Evolutionary conservation across 2,888 invertebrate genomes (phyloP), one percentile per base, ranked within the genome.

Genomic region (Eurois occulta): DNA sequence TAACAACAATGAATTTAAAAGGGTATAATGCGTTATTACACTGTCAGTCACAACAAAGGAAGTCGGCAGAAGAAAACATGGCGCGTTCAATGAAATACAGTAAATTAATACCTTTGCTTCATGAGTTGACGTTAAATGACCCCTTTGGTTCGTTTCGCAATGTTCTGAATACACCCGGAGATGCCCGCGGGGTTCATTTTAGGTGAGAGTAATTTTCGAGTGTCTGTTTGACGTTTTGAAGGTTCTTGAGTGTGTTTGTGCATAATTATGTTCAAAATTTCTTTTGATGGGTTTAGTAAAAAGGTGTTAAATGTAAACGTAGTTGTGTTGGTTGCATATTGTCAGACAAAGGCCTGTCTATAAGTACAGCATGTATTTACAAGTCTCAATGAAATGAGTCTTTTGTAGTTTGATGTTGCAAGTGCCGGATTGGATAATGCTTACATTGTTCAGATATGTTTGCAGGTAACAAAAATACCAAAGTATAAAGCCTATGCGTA

Each of bases 31-130:
- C 81, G 60, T 87, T 84, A 87, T 79, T 85, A 80, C 72, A 74
- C 82, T 86, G 88, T 86, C 78, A 78, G 81, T 76, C 77, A 66
- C 78, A 75, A 88, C 86, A 86, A 88, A 85, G 80, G 78, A 74
- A 72, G 77, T 80, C 75, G 52, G 83, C 78, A 80, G 79, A 84
- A 81, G 81, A 83, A 83, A 81, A 80, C 75, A 78, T 81, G 78
- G 78, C 68, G 76, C 81, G 77, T 72, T 80, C 85, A 86, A 85
- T 91, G 87, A 91, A 89, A 90, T 88, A 90, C 87, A 78, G 87
- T 83, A 89, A 92, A 93, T 92, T 88, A 91, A 91, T 92, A 89
- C 91, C 87, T 92, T 91, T 87, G 88, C 81, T 79, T 85, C 86
- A 84, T 88, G 82, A 82, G 77, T 79, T 86, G 78, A 68, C 83